A percentile compares a stretch with the other conserved stretches of the same genome.
phyloP scores from a whole-genome alignment of 2,797 vertebrate genomes.

The Acanthiza pusilla region DNA sequence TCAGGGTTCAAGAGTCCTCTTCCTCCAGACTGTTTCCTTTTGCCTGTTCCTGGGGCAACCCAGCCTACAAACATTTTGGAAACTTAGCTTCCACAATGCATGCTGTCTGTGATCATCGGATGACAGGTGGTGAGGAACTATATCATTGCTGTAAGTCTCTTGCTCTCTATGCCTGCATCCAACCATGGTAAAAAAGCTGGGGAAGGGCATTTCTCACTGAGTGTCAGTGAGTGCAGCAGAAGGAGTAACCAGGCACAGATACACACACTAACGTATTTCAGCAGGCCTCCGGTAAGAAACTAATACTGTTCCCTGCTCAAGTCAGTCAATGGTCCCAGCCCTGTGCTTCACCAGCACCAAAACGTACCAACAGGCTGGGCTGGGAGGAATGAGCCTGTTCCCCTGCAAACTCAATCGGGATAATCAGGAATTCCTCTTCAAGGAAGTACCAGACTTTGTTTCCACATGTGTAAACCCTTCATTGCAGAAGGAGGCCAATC shows the following conservation, averaged over 20 bases:
- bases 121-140: neutral
- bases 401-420: rapidly evolving
- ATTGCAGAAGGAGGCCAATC: neutral
- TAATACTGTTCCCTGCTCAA: neutral
- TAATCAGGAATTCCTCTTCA: neutral
- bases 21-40: neutral
- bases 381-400: neutral
- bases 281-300: neutral
- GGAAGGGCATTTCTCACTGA: neutral
- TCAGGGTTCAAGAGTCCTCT: neutral
- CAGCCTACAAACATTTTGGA: neutral
- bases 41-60: neutral
- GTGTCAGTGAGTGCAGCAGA: neutral
- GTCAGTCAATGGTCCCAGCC: neutral
- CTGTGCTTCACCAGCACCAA: neutral
- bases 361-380: neutral
- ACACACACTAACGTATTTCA: neutral
- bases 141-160: neutral
- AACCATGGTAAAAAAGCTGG: neutral
- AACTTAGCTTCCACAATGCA: neutral
- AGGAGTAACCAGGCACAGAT: neutral
- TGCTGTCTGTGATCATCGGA: rapidly evolving
- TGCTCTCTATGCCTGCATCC: neutral
- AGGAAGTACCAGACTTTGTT: neutral
- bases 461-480: neutral